phyloP scores from a whole-genome alignment of 2,888 invertebrate species.

The Steromphala cineraria region DNA sequence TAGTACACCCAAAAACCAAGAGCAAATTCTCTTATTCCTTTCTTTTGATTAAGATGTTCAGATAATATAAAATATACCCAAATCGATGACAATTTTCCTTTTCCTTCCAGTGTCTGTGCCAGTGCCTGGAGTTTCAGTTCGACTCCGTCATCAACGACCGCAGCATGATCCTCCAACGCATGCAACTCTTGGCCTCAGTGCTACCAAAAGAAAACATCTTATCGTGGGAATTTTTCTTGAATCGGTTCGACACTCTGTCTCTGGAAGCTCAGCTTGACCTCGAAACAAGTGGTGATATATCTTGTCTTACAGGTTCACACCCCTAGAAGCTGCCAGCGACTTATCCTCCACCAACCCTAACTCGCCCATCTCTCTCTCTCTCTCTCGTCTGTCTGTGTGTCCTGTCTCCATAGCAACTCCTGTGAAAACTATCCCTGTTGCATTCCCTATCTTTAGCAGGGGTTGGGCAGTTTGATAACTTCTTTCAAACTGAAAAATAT shows the following conservation, averaged over 20 bases:
- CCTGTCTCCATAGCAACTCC: background rate
- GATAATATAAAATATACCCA: too few relatives aligned
- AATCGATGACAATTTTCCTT: background rate
- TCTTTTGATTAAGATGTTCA: too few relatives aligned
- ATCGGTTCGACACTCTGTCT: conserved; percentile 95
- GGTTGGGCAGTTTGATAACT: too few relatives aligned
- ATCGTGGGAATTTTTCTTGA: conserved; percentile 98
- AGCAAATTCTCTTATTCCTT: too few relatives aligned
- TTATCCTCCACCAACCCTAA: background rate
- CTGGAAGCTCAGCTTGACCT: conserved; percentile 95
- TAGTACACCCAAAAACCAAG: too few relatives aligned
- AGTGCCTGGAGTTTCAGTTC: conserved; percentile 98
- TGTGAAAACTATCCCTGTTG: background rate
- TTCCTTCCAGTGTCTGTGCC: conserved; percentile 81
- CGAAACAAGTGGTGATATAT: conserved; percentile 82
- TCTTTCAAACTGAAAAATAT: too few relatives aligned
- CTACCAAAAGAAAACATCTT: conserved; percentile 92
- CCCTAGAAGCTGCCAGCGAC: conserved; percentile 71
- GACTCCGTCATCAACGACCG: conserved; percentile 97
- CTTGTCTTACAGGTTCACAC: conserved; percentile 84
- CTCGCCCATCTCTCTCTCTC: background rate
- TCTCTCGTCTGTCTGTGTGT: background rate
- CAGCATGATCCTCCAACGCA: conserved; percentile 95
- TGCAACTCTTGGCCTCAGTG: conserved; percentile 95
- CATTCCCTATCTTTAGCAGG: too few relatives aligned